Evolutionary conservation across 2,113 vertebrate genomes (phyloP).

Genomic region (Antidorcas marsupialis): DNA sequence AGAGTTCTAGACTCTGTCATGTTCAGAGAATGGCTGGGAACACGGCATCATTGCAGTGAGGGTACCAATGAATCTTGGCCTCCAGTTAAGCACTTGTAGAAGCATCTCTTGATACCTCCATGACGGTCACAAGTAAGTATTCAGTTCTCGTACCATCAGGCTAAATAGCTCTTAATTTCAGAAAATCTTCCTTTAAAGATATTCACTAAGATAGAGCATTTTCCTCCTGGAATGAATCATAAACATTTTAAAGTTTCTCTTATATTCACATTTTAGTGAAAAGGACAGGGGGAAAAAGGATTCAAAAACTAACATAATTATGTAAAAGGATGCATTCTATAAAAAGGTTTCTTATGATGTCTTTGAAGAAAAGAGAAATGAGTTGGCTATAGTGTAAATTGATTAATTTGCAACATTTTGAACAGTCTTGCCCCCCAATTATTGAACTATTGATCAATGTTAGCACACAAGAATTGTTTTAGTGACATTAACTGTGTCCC

Average conservation of each 20-base stretch:
- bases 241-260: neutral
- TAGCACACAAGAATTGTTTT: neutral
- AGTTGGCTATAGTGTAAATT: neutral
- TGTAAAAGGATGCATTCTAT: neutral
- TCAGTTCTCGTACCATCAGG: neutral
- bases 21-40: neutral
- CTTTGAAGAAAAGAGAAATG: neutral
- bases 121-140: too few relatives aligned
- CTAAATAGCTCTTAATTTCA: neutral
- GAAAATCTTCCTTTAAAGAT: neutral
- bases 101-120: neutral
- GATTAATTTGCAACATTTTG: neutral
- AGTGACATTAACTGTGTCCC: neutral
- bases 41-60: fast-evolving
- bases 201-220: neutral
- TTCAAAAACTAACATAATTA: neutral
- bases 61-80: neutral
- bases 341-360: neutral
- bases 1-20: neutral
- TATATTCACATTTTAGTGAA: neutral
- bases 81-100: neutral
- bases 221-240: neutral
- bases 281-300: neutral
- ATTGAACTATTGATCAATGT: neutral
- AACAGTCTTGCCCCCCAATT: neutral